Conservation (phyloP, 2,888 invertebrate genomes). For the Pheosia tremula region DNA sequence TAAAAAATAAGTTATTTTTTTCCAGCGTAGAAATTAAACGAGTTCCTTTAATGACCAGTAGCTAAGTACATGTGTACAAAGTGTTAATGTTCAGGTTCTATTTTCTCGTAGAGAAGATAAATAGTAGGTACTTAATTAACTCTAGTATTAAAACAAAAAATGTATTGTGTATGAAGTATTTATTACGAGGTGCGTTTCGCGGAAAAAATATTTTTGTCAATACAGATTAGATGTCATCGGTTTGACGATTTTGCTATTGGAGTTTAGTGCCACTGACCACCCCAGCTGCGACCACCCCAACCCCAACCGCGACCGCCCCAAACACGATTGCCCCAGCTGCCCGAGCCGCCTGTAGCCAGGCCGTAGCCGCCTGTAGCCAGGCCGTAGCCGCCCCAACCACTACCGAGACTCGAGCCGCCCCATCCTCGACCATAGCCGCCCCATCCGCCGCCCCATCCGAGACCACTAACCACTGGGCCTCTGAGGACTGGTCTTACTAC, state of each 20-base stretch:
- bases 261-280: not conserved
- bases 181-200: not conserved
- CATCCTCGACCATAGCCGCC: slow-evolving; percentile 1
- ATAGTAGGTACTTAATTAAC: too few relatives aligned
- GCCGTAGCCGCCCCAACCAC: slow-evolving; percentile 1
- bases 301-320: slow-evolving; percentile 1
- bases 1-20: too few relatives aligned
- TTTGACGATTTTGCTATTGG: not conserved
- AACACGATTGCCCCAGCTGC: slow-evolving; percentile 1
- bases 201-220: not conserved
- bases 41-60: too few relatives aligned
- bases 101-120: too few relatives aligned
- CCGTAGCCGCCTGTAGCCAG: not conserved
- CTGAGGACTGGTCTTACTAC: slow-evolving; percentile 2
- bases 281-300: not conserved
- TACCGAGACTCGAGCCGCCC: not conserved
- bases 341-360: not conserved
- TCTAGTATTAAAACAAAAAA: not conserved
- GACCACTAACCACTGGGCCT: not conserved
- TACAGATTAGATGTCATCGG: not conserved
- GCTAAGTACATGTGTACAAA: too few relatives aligned
- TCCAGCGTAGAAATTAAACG: too few relatives aligned
- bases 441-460: not conserved
- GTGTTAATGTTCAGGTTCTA: too few relatives aligned
- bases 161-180: not conserved